phyloP scores from a whole-genome alignment of 2,797 vertebrate species.

The Chelidonichthys spinosus region DNA sequence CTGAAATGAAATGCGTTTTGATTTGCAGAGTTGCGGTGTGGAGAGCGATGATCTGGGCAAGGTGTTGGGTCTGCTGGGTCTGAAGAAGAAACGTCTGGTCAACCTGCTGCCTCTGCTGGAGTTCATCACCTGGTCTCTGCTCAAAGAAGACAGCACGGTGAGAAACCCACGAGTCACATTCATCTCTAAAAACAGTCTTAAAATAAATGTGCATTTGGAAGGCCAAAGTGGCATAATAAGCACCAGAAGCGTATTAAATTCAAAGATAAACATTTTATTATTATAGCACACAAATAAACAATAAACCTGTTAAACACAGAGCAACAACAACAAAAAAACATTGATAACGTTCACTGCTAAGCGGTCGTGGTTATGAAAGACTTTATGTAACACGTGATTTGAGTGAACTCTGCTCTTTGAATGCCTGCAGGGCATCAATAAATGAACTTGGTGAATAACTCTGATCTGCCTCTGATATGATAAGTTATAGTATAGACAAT shows the following conservation, averaged over 20 bases:
- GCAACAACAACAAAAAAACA: neutral
- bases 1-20: neutral
- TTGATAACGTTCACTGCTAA: neutral
- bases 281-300: neutral
- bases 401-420: constrained; percentile 30
- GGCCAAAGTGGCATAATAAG: neutral
- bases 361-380: neutral
- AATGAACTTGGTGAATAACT: neutral
- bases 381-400: neutral
- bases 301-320: neutral
- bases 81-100: constrained; percentile 79
- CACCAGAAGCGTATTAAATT: neutral
- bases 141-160: constrained; percentile 82
- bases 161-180: constrained; percentile 14
- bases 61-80: constrained; percentile 72
- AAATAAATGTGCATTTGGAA: neutral
- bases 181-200: neutral
- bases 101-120: constrained; percentile 83
- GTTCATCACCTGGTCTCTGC: constrained; percentile 87
- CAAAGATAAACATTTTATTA: neutral
- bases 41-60: constrained; percentile 72
- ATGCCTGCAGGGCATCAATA: neutral
- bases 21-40: constrained; percentile 78
- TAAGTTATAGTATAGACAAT: neutral
- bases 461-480: constrained; percentile 6